Percentiles rank a stretch among this genome's conserved stretches.
Conservation (phyloP, 2,797 vertebrate species). For the Notolabrus celidotus region DNA sequence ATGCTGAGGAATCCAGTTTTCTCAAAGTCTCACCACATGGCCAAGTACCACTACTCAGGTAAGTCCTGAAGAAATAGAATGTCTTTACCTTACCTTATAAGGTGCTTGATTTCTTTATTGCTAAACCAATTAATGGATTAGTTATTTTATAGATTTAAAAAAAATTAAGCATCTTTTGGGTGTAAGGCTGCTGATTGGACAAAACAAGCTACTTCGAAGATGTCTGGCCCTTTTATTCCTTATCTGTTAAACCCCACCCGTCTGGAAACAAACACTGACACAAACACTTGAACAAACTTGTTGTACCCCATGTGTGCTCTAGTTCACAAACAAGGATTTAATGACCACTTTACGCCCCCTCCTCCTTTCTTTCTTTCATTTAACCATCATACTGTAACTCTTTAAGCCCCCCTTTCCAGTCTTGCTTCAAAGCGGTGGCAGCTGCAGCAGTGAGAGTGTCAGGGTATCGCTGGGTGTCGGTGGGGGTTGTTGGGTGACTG, state of each 20-base stretch:
- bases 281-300: neutral
- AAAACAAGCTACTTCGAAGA: no score
- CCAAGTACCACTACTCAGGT: conserved; percentile 97
- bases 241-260: no score
- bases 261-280: no score
- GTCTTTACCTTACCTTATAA: no score
- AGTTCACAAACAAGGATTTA: neutral
- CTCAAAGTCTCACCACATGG: conserved; percentile 86
- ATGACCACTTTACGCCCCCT: no score
- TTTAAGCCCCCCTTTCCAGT: conserved; percentile 11
- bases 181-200: no score
- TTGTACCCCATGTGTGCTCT: neutral
- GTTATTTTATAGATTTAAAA: neutral
- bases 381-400: conserved; percentile 8
- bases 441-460: conserved; percentile 66
- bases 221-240: no score
- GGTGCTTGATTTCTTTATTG: no score
- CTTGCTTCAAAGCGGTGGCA: conserved; percentile 64
- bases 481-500: conserved; percentile 39
- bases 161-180: no score
- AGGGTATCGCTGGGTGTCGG: conserved; percentile 4
- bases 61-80: conserved; percentile 5
- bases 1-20: conserved; percentile 89
- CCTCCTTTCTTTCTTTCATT: no score
- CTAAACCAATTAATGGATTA: neutral